phyloP scores from a whole-genome alignment of 2,888 invertebrate species.

The Suillia variegata region DNA sequence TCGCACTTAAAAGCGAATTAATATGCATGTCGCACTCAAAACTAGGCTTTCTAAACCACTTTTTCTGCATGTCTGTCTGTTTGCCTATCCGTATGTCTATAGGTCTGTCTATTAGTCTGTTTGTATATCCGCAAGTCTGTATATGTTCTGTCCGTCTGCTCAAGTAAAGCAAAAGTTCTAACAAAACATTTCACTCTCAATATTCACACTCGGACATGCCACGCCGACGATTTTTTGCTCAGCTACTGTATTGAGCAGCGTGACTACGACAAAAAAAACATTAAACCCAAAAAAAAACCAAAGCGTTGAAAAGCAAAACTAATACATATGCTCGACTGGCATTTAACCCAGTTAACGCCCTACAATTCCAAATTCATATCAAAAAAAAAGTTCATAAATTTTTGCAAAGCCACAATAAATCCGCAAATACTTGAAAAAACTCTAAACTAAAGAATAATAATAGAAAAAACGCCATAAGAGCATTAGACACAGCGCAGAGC shows the following conservation, averaged over 20 bases:
- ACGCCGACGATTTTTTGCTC: neutral
- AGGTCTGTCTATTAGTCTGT: no score
- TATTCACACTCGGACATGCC: neutral
- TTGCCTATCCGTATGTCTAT: no score
- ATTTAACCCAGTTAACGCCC: constrained; percentile 28
- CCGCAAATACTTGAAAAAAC: constrained; percentile 1
- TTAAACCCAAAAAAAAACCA: neutral
- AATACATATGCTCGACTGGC: neutral
- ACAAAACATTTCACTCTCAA: constrained; percentile 21
- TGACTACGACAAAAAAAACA: neutral
- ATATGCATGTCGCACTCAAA: no score
- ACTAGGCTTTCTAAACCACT: constrained; percentile 13
- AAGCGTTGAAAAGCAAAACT: constrained; percentile 1
- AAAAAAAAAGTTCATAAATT: neutral
- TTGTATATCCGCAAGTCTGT: neutral
- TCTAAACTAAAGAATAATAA: neutral
- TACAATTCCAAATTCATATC: constrained; percentile 23
- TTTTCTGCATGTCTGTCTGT: neutral
- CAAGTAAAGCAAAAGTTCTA: constrained; percentile 19
- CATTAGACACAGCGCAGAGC: neutral
- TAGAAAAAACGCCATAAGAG: constrained; percentile 8
- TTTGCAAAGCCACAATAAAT: neutral
- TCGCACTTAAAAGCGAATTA: no score
- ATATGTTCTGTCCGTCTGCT: neutral
- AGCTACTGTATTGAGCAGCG: neutral